A percentile compares a stretch with the other conserved stretches of the same genome.
phyloP scores from a whole-genome alignment of 2,888 invertebrate genomes.

The Disparrhopalites patrizii region DNA sequence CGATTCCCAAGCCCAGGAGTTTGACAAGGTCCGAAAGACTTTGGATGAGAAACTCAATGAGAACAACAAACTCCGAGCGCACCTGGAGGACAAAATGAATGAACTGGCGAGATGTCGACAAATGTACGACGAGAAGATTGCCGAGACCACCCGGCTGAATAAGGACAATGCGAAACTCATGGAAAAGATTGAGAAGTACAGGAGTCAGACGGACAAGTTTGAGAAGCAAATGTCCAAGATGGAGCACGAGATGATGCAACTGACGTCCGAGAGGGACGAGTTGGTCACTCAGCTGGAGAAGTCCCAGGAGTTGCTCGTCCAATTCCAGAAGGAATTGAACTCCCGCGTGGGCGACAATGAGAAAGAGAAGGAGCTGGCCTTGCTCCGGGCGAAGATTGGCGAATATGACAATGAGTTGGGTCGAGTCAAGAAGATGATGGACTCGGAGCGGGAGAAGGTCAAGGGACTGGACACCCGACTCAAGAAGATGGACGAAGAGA shows the following conservation, averaged over 20 bases:
- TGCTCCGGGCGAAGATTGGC: conserved; percentile 63
- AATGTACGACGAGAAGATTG: conserved; percentile 56
- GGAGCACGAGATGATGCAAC: conserved; percentile 78
- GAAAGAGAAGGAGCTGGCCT: conserved; percentile 65
- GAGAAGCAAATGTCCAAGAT: conserved; percentile 81
- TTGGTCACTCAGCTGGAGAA: conserved; percentile 84
- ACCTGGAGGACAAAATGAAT: conserved; percentile 64
- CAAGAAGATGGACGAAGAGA: conserved; percentile 27
- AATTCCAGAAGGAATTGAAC: conserved; percentile 89
- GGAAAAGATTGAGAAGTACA: conserved; percentile 70
- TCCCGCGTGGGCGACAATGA: conserved; percentile 72
- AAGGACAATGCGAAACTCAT: conserved; percentile 74
- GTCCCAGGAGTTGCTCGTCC: conserved; percentile 86
- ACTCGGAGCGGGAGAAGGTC: conserved; percentile 22
- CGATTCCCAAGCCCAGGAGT: conserved; percentile 57
- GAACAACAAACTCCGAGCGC: conserved; percentile 54
- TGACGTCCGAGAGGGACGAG: conserved; percentile 80
- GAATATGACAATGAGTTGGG: conserved; percentile 46
- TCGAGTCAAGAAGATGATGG: conserved; percentile 53
- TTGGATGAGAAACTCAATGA: conserved; percentile 56
- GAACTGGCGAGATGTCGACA: conserved; percentile 60
- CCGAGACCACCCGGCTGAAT: conserved; percentile 67
- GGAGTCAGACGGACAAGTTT: conserved; percentile 72
- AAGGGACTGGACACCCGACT: conserved; percentile 12
- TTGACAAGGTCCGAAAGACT: conserved; percentile 63